Evolutionary conservation across 2,888 invertebrate species (phyloP).

Genomic region (Hyalella azteca): DNA sequence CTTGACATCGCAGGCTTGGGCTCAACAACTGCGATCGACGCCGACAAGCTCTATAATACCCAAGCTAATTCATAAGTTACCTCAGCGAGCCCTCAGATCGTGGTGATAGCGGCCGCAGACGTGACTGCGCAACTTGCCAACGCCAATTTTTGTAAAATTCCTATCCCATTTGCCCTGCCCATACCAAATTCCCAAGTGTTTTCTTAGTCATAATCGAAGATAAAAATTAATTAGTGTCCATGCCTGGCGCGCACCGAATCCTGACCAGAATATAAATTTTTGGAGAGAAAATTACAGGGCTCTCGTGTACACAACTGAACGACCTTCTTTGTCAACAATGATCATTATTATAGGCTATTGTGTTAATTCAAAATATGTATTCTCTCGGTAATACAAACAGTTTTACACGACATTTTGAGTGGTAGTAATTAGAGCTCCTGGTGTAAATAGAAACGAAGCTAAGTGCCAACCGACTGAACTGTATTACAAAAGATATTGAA

Average conservation of each 20-base stretch:
- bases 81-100: background rate
- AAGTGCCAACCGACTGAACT: no score
- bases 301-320: no score
- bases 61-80: conserved; percentile 5
- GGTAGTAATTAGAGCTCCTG: no score
- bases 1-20: background rate
- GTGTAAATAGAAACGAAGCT: no score
- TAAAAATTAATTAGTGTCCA: conserved; percentile 2
- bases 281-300: no score
- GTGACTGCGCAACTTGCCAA: background rate
- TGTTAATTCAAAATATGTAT: no score
- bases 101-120: background rate
- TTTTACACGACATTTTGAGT: no score
- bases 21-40: background rate
- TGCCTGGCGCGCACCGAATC: background rate
- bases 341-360: no score
- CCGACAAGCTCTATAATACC: conserved; percentile 17
- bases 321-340: no score
- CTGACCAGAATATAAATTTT: conserved; percentile 1
- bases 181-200: background rate
- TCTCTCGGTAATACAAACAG: no score
- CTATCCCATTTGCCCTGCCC: no score
- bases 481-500: no score
- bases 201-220: background rate
- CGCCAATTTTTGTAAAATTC: background rate